Percentiles rank a stretch among this genome's conserved stretches.
Evolutionary conservation across 2,888 invertebrate genomes (phyloP).

Genomic region (Conistra vaccinii): DNA sequence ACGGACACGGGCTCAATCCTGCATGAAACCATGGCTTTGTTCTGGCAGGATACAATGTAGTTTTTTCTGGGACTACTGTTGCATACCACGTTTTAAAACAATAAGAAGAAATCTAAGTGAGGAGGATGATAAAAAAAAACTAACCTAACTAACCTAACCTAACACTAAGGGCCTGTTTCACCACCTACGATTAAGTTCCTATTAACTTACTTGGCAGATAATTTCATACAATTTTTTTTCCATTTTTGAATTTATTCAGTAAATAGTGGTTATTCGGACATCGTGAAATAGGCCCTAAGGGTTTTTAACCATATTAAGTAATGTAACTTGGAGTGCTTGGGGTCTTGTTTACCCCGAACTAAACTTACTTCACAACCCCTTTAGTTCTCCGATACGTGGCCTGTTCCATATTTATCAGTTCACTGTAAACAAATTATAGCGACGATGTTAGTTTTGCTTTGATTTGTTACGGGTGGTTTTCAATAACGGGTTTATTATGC

Average conservation of each 20-base stretch:
- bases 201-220: too few relatives aligned
- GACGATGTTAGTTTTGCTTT: slow-evolving; percentile 5
- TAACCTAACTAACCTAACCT: background rate
- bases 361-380: too few relatives aligned
- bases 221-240: too few relatives aligned
- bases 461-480: background rate
- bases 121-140: background rate
- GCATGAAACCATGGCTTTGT: background rate
- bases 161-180: too few relatives aligned
- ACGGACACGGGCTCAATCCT: background rate
- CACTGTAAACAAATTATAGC: slow-evolving; percentile 1
- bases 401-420: slow-evolving; percentile 8
- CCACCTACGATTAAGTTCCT: too few relatives aligned
- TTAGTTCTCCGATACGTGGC: background rate
- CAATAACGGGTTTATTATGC: background rate
- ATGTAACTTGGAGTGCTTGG: background rate
- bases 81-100: background rate
- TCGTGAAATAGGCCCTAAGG: too few relatives aligned
- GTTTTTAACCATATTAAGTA: background rate
- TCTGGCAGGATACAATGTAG: background rate
- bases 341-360: background rate
- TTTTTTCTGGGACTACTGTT: background rate
- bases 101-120: background rate
- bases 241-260: too few relatives aligned
- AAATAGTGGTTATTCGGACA: too few relatives aligned